Base-by-base conservation (phyloP, 2,888 invertebrate genomes). In the Zaprionus lineosus region DNA sequence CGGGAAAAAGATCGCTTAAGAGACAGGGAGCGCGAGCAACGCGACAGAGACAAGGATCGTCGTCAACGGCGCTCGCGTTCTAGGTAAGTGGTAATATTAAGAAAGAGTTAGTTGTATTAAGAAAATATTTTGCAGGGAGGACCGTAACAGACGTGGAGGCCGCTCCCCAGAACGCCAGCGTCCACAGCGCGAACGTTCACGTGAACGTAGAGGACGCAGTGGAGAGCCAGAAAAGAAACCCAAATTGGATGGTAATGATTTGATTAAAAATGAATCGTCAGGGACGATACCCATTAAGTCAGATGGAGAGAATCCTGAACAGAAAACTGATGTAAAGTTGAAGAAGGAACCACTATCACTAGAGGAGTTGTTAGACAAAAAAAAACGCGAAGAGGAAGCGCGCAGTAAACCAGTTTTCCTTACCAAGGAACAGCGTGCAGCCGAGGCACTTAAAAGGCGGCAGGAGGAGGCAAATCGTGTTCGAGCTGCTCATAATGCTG, bases 391-490 rank as follows among this genome's bases (percentile, higher is more conserved):
- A 87, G 98, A 98, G 89, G 96, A 95, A 84, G 97, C 96, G 1
- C 93, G 96, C 44, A 96, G 97, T 77, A 99, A 98, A 92, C 99
- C 99, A 0, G 97, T 98, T 19, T 99, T 99, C 88, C 91, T 99
- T 26, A 96, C 97, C 0, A 99, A 98, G 91, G 98, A 98, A 89
- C 97, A 99, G 89, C 92, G 99, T 81, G 96, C 95, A 0, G 95
- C 94, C 0, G 93, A 97, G 84, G 99, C 99, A 0, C 84, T 99
- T 9, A 94, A 96, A 86, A 93, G 95, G 43, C 92, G 99, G 0
- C 96, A 97, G 85, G 95, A 97, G 87, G 95, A 98, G 90, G 95
- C 97, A 0, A 96, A 96, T 26, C 94, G 93, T 9, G 92, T 97
- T 72, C 92, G 94, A 68, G 95, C 94, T 51, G 92, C 92, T 37